A percentile compares a stretch with the other conserved stretches of the same genome.
These are phyloP conservation scores for Syngnathus floridae DNA, from an alignment of 2,113 vertebrate genomes.

Conservation along the genomic window DNA sequence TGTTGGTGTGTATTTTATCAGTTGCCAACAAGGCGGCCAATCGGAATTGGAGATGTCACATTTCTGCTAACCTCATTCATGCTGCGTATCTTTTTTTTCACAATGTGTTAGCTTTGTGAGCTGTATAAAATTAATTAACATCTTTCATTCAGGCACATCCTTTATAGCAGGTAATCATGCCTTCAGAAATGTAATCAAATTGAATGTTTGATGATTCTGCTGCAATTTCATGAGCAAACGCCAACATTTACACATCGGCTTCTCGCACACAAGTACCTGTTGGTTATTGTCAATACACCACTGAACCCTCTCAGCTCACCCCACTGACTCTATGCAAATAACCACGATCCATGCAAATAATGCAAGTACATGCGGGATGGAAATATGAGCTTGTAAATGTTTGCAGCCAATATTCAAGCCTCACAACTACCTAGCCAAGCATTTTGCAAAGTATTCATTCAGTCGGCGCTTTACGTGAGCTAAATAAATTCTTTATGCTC, in stretches of 20 bases:
- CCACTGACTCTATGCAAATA: constrained; percentile 46
- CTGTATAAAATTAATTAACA: constrained; percentile 53
- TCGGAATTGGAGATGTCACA: constrained; percentile 23
- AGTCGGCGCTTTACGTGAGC: constrained; percentile 5
- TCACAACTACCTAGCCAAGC: constrained; percentile 35
- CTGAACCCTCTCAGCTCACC: constrained; percentile 33
- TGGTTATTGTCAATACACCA: constrained; percentile 57
- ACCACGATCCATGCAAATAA: constrained; percentile 47
- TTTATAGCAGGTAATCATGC: constrained; percentile 53
- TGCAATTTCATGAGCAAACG: constrained; percentile 60
- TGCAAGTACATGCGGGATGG: constrained; percentile 32
- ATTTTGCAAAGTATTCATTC: constrained; percentile 23
- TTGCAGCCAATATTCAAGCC: constrained; percentile 40
- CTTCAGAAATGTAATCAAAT: constrained; percentile 53
- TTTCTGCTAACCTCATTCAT: constrained; percentile 17
- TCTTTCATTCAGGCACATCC: constrained; percentile 52
- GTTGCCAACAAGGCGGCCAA: constrained; percentile 24
- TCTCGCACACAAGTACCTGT: constrained; percentile 37
- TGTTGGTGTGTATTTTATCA: constrained; percentile 2
- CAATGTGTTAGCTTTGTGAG: constrained; percentile 11
- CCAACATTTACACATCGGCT: constrained; percentile 49
- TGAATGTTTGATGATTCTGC: constrained; percentile 59
- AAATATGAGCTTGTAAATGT: constrained; percentile 42
- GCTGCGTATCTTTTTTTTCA: constrained; percentile 3
- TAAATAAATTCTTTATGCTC: constrained; percentile 26